Evolutionary conservation across 2,888 invertebrate species (phyloP).

Genomic region (Mythimna ferrago): DNA sequence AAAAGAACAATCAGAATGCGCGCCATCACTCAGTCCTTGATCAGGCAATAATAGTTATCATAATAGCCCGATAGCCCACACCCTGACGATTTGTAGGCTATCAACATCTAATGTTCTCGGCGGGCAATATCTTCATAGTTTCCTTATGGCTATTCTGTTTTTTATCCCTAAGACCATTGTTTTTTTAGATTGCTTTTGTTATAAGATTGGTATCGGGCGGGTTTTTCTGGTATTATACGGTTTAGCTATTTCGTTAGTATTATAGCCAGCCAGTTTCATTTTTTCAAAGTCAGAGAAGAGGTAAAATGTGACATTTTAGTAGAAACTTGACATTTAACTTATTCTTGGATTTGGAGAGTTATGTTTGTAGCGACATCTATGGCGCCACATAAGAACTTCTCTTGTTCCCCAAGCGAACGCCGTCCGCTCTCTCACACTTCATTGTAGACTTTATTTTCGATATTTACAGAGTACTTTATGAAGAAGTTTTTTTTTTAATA

Average conservation of each 20-base stretch:
- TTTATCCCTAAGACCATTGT: constrained; percentile 31
- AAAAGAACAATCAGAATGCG: not conserved
- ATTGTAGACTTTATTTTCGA: too few relatives aligned
- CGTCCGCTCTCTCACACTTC: too few relatives aligned
- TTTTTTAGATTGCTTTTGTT: constrained; percentile 20
- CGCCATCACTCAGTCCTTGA: not conserved
- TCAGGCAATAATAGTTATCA: constrained; percentile 17
- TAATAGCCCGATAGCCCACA: constrained; percentile 19
- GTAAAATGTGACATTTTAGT: too few relatives aligned
- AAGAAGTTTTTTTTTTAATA: too few relatives aligned
- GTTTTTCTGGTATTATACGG: too few relatives aligned
- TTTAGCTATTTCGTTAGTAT: not conserved
- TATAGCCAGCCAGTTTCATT: not conserved
- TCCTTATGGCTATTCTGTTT: constrained; percentile 22
- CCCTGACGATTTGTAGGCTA: constrained; percentile 42
- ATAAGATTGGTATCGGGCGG: not conserved
- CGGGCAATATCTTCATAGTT: constrained; percentile 34
- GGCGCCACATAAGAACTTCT: too few relatives aligned
- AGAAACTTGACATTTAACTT: not conserved
- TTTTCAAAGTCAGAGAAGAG: not conserved
- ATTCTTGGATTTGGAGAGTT: not conserved
- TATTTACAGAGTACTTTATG: too few relatives aligned
- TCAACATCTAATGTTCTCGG: constrained; percentile 24
- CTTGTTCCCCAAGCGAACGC: too few relatives aligned
- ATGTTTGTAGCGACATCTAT: too few relatives aligned